Evolutionary conservation across 2,113 vertebrate species (phyloP).

Genomic region (Triplophysa rosa): DNA sequence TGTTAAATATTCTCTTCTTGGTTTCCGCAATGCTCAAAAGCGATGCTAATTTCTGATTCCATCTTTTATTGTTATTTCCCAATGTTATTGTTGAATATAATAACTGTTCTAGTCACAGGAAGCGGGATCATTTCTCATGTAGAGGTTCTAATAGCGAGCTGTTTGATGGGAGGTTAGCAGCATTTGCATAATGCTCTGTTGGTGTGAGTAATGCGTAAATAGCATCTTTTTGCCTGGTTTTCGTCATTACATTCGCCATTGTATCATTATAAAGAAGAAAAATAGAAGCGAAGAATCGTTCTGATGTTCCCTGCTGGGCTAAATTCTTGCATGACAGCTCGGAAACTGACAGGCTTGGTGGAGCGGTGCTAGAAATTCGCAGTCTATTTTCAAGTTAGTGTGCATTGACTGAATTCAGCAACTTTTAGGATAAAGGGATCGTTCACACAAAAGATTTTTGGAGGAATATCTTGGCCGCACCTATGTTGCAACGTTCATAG

Average conservation of each 20-base stretch:
- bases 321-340: constrained; percentile 8
- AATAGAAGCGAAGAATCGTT: background rate
- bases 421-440: no score
- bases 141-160: constrained; percentile 10
- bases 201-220: constrained; percentile 41
- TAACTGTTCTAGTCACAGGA: constrained; percentile 7
- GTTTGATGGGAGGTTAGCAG: constrained; percentile 16
- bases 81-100: constrained; percentile 7
- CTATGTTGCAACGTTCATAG: no score
- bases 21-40: background rate
- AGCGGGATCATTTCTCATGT: constrained; percentile 22
- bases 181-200: constrained; percentile 40
- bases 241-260: constrained; percentile 20
- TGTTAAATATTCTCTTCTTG: constrained; percentile 1
- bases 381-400: background rate
- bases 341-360: background rate
- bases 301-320: constrained; percentile 1
- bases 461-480: no score
- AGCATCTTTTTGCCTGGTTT: constrained; percentile 24
- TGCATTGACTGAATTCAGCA: background rate
- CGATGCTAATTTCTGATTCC: constrained; percentile 12
- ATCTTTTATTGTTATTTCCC: background rate
- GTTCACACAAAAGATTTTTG: no score
- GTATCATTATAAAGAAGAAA: constrained; percentile 13
- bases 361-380: background rate